Evolutionary conservation across 1,140 invertebrate genomes (phyloP).

Genomic region (Papilio machaon): DNA sequence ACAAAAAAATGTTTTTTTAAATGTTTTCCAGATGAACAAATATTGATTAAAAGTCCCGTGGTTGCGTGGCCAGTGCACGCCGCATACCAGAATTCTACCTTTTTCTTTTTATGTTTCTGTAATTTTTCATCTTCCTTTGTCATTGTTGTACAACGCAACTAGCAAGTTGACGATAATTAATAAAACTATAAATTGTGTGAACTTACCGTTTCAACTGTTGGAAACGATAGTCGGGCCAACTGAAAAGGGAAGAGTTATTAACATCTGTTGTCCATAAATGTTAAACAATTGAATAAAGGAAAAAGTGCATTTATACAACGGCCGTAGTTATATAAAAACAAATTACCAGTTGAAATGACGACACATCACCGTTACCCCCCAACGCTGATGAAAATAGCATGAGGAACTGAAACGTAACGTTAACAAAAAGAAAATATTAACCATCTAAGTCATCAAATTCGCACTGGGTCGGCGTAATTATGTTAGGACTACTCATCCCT

Average conservation of each 20-base stretch:
- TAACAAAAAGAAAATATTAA: not conserved
- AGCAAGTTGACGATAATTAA: no score
- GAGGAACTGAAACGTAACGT: not conserved
- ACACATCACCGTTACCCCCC: constrained; percentile 14
- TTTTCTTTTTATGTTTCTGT: no score
- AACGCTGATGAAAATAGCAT: not conserved
- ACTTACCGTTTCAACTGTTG: constrained; percentile 32
- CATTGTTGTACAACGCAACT: no score
- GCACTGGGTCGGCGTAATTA: not conserved
- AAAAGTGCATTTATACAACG: not conserved
- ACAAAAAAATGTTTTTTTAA: no score
- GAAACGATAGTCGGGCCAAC: constrained; percentile 15
- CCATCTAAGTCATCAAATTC: not conserved
- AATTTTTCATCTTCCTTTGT: no score
- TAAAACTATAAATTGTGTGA: not conserved
- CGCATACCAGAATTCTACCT: no score
- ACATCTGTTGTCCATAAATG: not conserved
- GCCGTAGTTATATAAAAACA: not conserved
- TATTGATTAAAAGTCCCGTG: no score
- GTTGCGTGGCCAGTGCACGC: no score
- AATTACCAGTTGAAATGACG: constrained; percentile 22
- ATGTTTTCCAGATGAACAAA: no score
- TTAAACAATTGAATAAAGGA: no score
- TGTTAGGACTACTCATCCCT: no score
- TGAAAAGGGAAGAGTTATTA: not conserved